A percentile compares a stretch with the other conserved stretches of the same genome.
phyloP scores from a whole-genome alignment of 1,140 invertebrate genomes.

The Bombus sylvicola region DNA sequence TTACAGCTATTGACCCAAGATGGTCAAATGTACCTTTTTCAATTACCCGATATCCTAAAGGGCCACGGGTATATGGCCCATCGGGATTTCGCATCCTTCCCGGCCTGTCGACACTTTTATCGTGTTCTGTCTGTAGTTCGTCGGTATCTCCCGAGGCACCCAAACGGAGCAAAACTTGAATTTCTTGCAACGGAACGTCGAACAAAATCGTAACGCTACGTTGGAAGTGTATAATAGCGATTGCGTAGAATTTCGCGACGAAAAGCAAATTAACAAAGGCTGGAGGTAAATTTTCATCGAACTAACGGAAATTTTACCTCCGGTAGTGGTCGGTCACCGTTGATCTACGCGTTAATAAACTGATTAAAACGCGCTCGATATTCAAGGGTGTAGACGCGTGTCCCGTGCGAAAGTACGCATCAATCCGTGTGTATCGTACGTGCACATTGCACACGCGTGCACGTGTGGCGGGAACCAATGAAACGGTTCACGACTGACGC shows the following conservation, averaged over 20 bases:
- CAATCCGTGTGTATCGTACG: constrained; percentile 17
- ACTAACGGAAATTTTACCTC: background rate
- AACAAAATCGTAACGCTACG: too few species aligned
- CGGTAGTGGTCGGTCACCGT: background rate
- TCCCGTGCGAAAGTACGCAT: constrained; percentile 10
- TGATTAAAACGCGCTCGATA: constrained; percentile 18
- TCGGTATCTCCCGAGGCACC: too few species aligned
- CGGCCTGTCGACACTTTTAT: too few species aligned
- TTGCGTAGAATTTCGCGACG: background rate
- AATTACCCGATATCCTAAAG: too few species aligned
- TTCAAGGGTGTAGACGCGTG: background rate
- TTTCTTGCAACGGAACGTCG: too few species aligned
- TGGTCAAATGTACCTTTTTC: too few species aligned
- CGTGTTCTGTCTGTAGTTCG: accelerated
- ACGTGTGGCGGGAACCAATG: constrained; percentile 55
- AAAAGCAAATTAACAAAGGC: too few species aligned
- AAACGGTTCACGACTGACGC: constrained; percentile 66
- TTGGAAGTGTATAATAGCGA: too few species aligned
- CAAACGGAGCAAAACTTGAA: too few species aligned
- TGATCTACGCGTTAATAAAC: constrained; percentile 17
- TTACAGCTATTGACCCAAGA: too few species aligned
- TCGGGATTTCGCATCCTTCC: too few species aligned
- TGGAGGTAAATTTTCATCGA: background rate
- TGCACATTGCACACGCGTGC: constrained; percentile 7
- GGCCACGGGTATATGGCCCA: too few species aligned